phyloP scores from a whole-genome alignment of 2,113 vertebrate genomes.

The Ciconia boyciana region DNA sequence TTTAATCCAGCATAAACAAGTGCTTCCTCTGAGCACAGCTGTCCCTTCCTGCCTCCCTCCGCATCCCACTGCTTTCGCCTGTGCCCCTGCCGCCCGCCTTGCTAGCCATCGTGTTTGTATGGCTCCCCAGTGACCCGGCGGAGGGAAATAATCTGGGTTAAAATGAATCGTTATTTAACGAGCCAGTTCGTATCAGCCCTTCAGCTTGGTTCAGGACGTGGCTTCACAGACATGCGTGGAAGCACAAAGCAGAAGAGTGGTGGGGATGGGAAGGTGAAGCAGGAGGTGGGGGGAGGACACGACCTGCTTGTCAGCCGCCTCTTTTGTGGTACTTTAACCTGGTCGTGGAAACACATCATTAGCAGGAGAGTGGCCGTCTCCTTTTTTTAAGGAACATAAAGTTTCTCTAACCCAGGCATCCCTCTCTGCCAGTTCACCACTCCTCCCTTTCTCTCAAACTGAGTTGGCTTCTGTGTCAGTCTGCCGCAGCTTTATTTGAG shows the following conservation, averaged over 20 bases:
- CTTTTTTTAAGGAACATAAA: not conserved
- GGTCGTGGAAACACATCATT: not conserved
- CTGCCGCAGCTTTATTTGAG: not conserved
- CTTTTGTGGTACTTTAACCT: not conserved
- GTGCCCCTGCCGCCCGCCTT: not conserved
- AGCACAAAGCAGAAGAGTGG: accelerated
- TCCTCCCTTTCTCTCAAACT: not conserved
- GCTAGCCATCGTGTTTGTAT: accelerated
- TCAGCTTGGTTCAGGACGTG: not conserved
- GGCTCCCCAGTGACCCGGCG: not conserved
- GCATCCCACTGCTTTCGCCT: accelerated
- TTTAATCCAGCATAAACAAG: conserved; percentile 1
- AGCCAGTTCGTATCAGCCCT: accelerated
- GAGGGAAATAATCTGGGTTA: not conserved
- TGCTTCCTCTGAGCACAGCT: conserved; percentile 24
- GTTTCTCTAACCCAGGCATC: not conserved
- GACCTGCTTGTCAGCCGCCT: not conserved
- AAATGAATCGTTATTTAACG: not conserved
- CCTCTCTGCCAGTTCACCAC: not conserved
- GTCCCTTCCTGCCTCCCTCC: not conserved
- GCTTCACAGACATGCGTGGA: accelerated
- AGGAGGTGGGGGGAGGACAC: not conserved
- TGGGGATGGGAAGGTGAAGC: not conserved
- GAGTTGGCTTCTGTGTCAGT: not conserved
- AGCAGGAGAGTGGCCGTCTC: not conserved